A percentile compares a stretch with the other conserved stretches of the same genome.
phyloP scores from a whole-genome alignment of 2,797 vertebrate genomes.

The Sylvia borin region DNA sequence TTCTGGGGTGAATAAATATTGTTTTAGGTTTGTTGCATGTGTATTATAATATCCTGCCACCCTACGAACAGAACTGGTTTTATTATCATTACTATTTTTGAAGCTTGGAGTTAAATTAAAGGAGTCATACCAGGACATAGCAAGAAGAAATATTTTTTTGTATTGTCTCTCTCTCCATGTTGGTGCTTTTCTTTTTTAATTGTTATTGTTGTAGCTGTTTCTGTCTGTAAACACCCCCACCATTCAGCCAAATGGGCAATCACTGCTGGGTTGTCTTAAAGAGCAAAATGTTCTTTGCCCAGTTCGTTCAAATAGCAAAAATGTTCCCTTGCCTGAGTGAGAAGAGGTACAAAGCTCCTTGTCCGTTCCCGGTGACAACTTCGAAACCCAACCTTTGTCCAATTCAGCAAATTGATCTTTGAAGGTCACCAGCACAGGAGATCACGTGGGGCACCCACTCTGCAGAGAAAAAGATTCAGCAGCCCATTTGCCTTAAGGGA shows the following conservation, averaged over 20 bases:
- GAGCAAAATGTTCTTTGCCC: not conserved
- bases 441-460: not conserved
- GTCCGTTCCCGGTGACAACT: not conserved
- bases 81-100: not conserved
- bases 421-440: not conserved
- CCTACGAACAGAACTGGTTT: not conserved
- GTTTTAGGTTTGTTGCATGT: not conserved
- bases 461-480: not conserved
- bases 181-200: slow-evolving; percentile 7
- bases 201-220: slow-evolving; percentile 32
- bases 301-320: not conserved
- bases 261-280: not conserved
- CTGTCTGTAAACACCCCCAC: slow-evolving; percentile 3
- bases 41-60: not conserved
- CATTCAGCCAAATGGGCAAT: not conserved
- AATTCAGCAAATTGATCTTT: not conserved
- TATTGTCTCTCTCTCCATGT: not conserved
- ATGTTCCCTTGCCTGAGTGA: not conserved
- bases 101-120: slow-evolving; percentile 10
- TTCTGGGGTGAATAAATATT: not conserved
- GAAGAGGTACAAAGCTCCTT: not conserved
- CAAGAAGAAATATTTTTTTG: not conserved
- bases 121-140: not conserved
- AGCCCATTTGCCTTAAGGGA: not conserved
- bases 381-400: not conserved